phyloP scores from a whole-genome alignment of 1,140 invertebrate genomes.

The Zeugodacus cucurbitae region DNA sequence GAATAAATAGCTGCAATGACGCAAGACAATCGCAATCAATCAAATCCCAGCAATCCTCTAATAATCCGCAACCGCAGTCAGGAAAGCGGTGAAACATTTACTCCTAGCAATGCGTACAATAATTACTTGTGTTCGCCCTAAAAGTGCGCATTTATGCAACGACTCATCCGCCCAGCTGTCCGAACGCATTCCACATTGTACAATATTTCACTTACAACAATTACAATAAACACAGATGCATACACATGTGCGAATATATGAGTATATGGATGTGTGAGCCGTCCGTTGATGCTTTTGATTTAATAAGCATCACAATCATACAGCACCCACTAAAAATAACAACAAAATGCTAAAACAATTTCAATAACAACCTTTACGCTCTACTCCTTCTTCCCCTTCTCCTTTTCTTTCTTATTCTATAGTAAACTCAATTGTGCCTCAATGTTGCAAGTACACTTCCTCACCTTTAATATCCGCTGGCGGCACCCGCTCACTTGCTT shows the following conservation, averaged over 20 bases:
- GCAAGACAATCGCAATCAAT: neutral
- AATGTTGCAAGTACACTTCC: neutral
- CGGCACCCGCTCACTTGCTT: neutral
- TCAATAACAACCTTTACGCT: neutral
- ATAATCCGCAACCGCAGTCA: neutral
- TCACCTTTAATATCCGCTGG: constrained; percentile 8
- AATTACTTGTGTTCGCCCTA: neutral
- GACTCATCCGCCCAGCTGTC: neutral
- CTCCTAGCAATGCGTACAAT: neutral
- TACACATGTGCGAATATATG: too few species aligned
- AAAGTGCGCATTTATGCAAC: neutral
- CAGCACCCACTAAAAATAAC: neutral
- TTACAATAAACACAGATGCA: too few species aligned
- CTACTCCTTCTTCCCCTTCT: neutral
- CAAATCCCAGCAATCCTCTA: neutral
- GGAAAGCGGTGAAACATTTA: neutral
- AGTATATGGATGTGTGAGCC: neutral
- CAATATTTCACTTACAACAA: constrained; percentile 3
- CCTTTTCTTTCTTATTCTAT: too few species aligned
- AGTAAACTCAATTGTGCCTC: too few species aligned
- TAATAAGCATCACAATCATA: neutral
- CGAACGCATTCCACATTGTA: neutral
- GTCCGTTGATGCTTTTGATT: neutral
- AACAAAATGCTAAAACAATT: neutral
- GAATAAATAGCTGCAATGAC: neutral